Percentiles rank a stretch among this genome's conserved stretches.
phyloP scores from a whole-genome alignment of 2,888 invertebrate genomes.

The Netelia inedita region DNA sequence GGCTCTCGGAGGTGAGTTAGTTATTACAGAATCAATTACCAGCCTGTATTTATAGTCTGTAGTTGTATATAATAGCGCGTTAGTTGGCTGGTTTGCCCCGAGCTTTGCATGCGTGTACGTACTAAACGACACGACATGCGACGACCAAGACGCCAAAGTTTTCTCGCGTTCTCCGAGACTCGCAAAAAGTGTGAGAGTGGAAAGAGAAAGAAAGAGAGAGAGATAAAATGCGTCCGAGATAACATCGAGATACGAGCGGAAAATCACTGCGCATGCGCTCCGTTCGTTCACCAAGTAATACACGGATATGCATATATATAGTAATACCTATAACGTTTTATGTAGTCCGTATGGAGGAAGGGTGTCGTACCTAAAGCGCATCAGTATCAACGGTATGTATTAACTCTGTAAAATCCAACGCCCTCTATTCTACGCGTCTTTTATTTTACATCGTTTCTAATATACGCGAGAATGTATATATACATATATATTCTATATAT shows the following conservation, averaged over 20 bases:
- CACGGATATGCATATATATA: constrained; percentile 17
- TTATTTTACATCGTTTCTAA: constrained; percentile 38
- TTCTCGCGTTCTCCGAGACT: constrained; percentile 42
- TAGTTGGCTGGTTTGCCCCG: constrained; percentile 42
- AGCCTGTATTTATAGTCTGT: constrained; percentile 82
- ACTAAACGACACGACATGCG: constrained; percentile 55
- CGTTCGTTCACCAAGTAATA: constrained; percentile 24
- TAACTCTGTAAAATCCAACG: constrained; percentile 48
- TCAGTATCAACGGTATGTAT: constrained; percentile 28
- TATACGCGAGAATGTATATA: not conserved
- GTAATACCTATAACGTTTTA: not conserved
- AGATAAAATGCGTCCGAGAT: constrained; percentile 73
- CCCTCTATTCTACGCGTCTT: constrained; percentile 56
- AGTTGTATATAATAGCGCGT: constrained; percentile 64
- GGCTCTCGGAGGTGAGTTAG: constrained; percentile 80
- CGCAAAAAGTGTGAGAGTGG: not conserved
- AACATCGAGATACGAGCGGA: constrained; percentile 80
- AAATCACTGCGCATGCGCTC: constrained; percentile 78
- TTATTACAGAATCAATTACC: constrained; percentile 85
- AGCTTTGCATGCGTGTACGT: constrained; percentile 46
- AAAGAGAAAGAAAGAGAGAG: constrained; percentile 40
- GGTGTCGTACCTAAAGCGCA: not conserved
- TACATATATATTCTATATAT: not conserved
- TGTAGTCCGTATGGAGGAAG: not conserved
- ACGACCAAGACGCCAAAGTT: constrained; percentile 53